Evolutionary conservation across 2,113 vertebrate species (phyloP).

Genomic region (Muntiacus reevesi): DNA sequence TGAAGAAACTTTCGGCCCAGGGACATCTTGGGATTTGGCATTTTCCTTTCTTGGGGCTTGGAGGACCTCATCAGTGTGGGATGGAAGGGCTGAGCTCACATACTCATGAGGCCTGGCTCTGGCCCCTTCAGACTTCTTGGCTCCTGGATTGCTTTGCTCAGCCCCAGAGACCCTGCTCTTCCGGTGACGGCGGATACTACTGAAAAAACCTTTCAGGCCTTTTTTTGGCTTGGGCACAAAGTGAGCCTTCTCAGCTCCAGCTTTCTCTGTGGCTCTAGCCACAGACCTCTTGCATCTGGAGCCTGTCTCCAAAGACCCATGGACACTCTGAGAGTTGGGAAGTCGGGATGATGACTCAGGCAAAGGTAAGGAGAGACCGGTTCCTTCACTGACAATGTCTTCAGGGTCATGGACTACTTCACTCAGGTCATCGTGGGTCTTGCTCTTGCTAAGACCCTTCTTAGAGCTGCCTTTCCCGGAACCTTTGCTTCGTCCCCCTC

Average conservation of each 20-base stretch:
- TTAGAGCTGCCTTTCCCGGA: slow-evolving; percentile 84
- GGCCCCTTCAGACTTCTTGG: background rate
- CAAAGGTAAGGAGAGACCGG: slow-evolving; percentile 18
- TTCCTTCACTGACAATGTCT: slow-evolving; percentile 39
- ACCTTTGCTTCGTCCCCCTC: slow-evolving; percentile 86
- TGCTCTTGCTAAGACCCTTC: slow-evolving; percentile 92
- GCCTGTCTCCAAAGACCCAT: slow-evolving; percentile 61
- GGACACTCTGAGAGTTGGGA: slow-evolving; percentile 79
- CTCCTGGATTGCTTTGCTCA: slow-evolving; percentile 78
- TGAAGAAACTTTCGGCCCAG: background rate
- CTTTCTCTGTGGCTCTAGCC: slow-evolving; percentile 79
- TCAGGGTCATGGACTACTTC: slow-evolving; percentile 62
- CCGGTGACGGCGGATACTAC: slow-evolving; percentile 91
- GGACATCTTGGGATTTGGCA: background rate
- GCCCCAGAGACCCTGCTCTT: slow-evolving; percentile 84
- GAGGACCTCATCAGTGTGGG: fast-evolving
- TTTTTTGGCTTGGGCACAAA: slow-evolving; percentile 87
- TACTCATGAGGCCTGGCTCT: background rate
- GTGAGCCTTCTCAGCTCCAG: slow-evolving; percentile 76
- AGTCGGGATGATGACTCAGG: slow-evolving; percentile 22
- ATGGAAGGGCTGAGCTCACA: background rate
- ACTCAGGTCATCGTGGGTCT: slow-evolving; percentile 91
- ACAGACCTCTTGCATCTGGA: slow-evolving; percentile 72
- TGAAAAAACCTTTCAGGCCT: slow-evolving; percentile 93
- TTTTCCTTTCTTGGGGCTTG: slow-evolving; percentile 39